Evolutionary conservation across 2,113 vertebrate species (phyloP).

Genomic region (Aythya baeri): DNA sequence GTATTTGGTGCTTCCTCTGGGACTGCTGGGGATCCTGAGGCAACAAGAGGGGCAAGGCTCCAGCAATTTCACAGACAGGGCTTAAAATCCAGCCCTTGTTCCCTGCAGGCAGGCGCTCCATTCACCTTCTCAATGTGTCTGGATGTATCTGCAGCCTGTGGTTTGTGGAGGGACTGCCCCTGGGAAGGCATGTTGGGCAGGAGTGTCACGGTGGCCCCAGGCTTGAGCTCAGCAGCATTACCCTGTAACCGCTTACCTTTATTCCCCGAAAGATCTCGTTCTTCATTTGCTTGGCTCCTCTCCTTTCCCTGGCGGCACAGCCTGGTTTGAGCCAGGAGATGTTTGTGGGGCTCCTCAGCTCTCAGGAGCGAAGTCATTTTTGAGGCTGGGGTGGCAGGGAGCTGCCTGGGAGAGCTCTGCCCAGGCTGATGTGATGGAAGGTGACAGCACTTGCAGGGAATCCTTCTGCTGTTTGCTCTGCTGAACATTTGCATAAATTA

Average conservation of each 20-base stretch:
- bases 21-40: not conserved
- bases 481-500: not conserved
- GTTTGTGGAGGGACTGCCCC: rapidly evolving
- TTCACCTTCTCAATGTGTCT: rapidly evolving
- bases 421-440: conserved; percentile 37
- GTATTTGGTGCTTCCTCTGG: not conserved
- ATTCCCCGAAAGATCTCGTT: rapidly evolving
- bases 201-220: rapidly evolving
- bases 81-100: not conserved
- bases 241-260: not conserved
- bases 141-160: not conserved
- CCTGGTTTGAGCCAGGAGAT: not conserved
- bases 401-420: not conserved
- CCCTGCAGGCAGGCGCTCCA: not conserved
- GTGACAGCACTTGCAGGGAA: conserved; percentile 66
- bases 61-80: rapidly evolving
- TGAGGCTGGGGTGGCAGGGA: not conserved
- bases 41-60: not conserved
- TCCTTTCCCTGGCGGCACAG: not conserved
- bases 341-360: not conserved
- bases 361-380: not conserved
- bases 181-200: not conserved
- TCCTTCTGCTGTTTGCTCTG: conserved; percentile 42
- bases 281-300: not conserved
- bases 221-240: rapidly evolving